Percentiles rank a stretch among this genome's conserved stretches.
Evolutionary conservation across 2,113 vertebrate genomes (phyloP).

Genomic region (Okapia johnstoni): DNA sequence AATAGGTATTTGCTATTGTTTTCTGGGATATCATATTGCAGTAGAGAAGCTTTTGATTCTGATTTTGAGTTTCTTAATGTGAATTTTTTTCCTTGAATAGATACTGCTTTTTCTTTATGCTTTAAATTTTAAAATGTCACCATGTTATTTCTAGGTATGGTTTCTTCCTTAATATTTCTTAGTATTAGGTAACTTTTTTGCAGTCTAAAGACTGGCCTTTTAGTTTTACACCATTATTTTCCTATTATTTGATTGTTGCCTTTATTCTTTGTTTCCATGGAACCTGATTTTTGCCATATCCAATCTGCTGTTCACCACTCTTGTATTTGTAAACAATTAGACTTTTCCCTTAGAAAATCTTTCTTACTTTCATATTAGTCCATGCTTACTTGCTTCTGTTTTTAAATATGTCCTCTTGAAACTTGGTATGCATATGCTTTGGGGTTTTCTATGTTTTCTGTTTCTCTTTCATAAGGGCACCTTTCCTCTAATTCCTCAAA

Average conservation of each 20-base stretch:
- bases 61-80: neutral
- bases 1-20: neutral
- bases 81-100: neutral
- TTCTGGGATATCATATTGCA: neutral
- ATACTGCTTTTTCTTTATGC: neutral
- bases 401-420: neutral
- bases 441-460: neutral
- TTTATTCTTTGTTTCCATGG: neutral
- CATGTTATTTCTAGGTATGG: neutral
- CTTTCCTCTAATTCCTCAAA: neutral
- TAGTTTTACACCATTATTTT: neutral
- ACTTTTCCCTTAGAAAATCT: neutral
- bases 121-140: neutral
- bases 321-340: neutral
- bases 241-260: neutral
- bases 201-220: neutral
- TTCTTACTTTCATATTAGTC: neutral
- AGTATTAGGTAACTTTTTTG: neutral
- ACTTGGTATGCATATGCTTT: neutral
- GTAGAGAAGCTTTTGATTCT: neutral
- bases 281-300: neutral
- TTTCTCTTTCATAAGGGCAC: neutral
- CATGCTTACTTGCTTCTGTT: neutral
- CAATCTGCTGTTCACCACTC: too few species aligned
- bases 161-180: neutral